phyloP scores from a whole-genome alignment of 2,888 invertebrate genomes.

The Alentia gelatinosa region DNA sequence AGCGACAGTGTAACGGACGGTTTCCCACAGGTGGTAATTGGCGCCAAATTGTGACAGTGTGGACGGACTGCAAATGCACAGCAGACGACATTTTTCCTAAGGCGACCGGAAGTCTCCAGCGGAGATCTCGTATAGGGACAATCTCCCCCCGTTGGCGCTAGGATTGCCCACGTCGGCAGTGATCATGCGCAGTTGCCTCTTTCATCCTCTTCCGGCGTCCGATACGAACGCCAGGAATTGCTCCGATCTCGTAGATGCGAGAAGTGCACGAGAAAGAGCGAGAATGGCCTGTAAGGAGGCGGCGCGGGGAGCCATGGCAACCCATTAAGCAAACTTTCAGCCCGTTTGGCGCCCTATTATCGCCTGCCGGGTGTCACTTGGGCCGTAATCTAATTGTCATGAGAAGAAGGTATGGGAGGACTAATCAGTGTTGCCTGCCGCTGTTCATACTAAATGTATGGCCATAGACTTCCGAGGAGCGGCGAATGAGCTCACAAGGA shows the following conservation, averaged over 20 bases:
- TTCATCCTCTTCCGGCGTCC: neutral
- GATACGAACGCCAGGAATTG: neutral
- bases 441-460: neutral
- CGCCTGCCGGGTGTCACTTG: neutral
- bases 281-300: neutral
- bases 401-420: neutral
- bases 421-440: neutral
- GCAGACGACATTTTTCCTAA: neutral
- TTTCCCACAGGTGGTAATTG: neutral
- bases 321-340: neutral
- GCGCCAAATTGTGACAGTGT: neutral
- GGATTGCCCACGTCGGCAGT: no score
- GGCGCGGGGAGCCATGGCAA: neutral
- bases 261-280: neutral
- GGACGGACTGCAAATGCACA: neutral
- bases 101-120: neutral
- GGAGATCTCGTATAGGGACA: no score
- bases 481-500: no score
- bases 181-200: neutral
- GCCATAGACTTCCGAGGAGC: no score
- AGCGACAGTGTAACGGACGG: neutral
- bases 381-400: neutral
- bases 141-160: no score
- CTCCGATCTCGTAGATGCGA: neutral
- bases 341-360: neutral